These are phyloP conservation scores for Excalfactoria chinensis DNA, from an alignment of 2,113 vertebrate species.

Conservation along the genomic window DNA sequence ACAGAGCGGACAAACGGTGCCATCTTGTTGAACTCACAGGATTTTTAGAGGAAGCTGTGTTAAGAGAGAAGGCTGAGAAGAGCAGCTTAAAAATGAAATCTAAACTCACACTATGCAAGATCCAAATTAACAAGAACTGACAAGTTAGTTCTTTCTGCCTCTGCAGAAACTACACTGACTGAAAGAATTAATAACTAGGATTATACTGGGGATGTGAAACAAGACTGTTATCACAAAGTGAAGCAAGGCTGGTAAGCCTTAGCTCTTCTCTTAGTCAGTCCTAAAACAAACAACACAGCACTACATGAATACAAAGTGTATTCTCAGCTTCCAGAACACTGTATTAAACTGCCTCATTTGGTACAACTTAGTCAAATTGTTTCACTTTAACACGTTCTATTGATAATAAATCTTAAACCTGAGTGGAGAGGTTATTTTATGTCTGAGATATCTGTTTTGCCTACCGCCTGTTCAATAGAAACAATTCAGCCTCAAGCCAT, in stretches of 20 bases:
- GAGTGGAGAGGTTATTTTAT: background rate
- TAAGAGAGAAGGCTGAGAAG: background rate
- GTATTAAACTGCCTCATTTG: background rate
- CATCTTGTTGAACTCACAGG: background rate
- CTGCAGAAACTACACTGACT: background rate
- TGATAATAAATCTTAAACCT: background rate
- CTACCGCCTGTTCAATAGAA: background rate
- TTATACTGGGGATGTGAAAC: background rate
- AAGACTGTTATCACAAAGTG: background rate
- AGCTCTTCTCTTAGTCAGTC: background rate
- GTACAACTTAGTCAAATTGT: background rate
- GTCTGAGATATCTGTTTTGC: background rate
- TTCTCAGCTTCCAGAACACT: background rate
- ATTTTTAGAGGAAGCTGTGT: background rate
- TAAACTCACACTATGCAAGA: background rate
- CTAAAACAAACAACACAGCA: background rate
- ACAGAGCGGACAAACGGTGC: background rate
- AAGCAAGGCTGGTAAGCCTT: background rate
- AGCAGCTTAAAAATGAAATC: background rate
- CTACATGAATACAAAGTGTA: background rate
- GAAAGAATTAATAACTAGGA: background rate
- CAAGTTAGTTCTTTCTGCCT: background rate
- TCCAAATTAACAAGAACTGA: background rate
- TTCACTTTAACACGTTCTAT: background rate
- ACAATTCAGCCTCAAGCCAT: background rate